Conservation (phyloP, 1,140 invertebrate species). For the Ceratina australensis region DNA sequence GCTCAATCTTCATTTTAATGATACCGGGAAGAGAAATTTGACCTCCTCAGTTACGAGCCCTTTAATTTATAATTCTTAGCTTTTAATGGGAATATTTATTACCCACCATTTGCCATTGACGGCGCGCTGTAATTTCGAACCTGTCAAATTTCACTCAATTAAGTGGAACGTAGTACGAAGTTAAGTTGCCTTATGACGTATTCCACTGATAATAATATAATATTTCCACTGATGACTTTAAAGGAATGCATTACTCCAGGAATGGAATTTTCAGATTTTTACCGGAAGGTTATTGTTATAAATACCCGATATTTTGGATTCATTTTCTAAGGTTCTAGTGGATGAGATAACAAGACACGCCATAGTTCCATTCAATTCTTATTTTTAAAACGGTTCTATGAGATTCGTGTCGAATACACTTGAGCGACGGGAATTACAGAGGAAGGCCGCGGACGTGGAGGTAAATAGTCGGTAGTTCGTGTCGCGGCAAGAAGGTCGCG, state of each 20-base stretch:
- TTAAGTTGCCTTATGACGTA: background rate
- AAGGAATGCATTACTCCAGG: too few relatives aligned
- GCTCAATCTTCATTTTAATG: constrained; percentile 41
- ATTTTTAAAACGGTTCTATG: background rate
- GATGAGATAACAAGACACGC: background rate
- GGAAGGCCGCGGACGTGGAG: background rate
- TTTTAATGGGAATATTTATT: constrained; percentile 30
- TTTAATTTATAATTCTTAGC: constrained; percentile 24
- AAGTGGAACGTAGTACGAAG: background rate
- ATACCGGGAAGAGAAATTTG: background rate
- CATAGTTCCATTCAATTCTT: background rate
- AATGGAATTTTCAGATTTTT: too few relatives aligned
- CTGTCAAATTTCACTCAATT: too few relatives aligned
- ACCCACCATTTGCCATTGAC: background rate
- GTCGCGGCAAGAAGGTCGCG: constrained; percentile 37
- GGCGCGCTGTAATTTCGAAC: background rate
- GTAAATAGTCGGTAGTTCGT: constrained; percentile 54
- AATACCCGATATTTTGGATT: too few relatives aligned
- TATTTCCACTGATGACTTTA: too few relatives aligned
- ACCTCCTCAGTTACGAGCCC: constrained; percentile 27
- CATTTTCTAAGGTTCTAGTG: too few relatives aligned
- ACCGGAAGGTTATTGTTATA: too few relatives aligned
- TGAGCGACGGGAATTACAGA: background rate
- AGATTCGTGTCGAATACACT: constrained; percentile 30
- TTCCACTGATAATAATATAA: too few relatives aligned